Evolutionary conservation across 1,140 invertebrate species (phyloP).

Genomic region (Mylabris phalerata): DNA sequence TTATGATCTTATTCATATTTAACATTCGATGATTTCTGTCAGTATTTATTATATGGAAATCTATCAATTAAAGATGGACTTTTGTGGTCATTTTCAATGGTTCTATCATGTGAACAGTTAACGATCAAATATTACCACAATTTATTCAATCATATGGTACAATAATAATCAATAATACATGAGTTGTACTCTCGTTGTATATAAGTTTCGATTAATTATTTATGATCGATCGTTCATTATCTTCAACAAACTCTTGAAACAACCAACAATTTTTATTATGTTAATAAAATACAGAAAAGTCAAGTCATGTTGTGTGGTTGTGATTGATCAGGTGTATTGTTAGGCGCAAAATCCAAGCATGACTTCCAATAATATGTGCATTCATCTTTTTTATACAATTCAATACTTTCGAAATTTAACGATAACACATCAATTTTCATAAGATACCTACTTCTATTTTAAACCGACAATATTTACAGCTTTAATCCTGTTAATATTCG

Average conservation of each 20-base stretch:
- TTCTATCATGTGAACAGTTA: slow-evolving; percentile 27
- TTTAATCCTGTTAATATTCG: too few species aligned
- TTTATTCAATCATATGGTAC: slow-evolving; percentile 30
- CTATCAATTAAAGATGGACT: slow-evolving; percentile 28
- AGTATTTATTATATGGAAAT: too few species aligned
- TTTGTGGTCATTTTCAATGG: slow-evolving; percentile 25
- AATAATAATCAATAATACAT: slow-evolving; percentile 28
- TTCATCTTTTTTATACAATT: background rate
- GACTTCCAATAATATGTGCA: too few species aligned
- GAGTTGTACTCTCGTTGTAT: slow-evolving; percentile 1
- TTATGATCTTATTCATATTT: too few species aligned
- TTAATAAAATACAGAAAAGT: slow-evolving; percentile 23
- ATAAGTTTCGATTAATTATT: slow-evolving; percentile 27
- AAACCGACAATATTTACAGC: too few species aligned
- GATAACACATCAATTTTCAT: too few species aligned
- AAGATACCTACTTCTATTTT: too few species aligned
- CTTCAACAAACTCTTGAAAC: background rate
- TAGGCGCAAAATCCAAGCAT: too few species aligned
- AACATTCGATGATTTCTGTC: too few species aligned
- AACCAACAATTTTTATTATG: slow-evolving; percentile 22
- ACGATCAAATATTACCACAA: background rate
- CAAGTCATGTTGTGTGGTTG: background rate
- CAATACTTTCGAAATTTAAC: too few species aligned
- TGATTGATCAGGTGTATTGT: background rate
- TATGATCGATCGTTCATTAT: slow-evolving; percentile 34